These are phyloP conservation scores for Gopherus evgoodei DNA, from an alignment of 2,113 vertebrate species.

Conservation along the genomic window DNA sequence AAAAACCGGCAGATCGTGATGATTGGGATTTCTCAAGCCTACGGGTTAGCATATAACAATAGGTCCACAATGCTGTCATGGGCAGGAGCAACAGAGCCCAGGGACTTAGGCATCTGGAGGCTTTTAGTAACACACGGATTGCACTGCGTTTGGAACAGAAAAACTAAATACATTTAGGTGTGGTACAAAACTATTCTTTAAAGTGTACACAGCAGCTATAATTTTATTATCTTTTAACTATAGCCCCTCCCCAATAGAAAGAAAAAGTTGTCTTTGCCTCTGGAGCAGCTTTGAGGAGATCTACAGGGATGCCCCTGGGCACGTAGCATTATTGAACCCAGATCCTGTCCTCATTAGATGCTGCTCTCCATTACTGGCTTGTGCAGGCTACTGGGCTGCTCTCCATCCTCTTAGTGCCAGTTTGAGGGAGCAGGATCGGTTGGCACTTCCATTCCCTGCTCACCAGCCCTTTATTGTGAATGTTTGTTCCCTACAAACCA, in stretches of 20 bases:
- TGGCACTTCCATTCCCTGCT: not conserved
- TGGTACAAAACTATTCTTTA: not conserved
- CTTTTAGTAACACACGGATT: not conserved
- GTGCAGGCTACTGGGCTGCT: accelerated
- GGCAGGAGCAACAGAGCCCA: not conserved
- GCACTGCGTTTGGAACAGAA: not conserved
- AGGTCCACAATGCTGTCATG: not conserved
- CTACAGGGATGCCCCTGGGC: not conserved
- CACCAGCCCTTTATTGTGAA: not conserved
- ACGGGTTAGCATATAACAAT: not conserved
- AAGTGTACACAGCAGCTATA: not conserved
- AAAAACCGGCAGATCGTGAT: not conserved
- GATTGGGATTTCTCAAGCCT: not conserved
- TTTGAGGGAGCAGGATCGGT: not conserved
- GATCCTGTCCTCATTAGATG: too few species aligned
- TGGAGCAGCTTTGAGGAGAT: not conserved
- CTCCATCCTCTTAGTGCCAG: accelerated
- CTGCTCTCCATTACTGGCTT: too few species aligned
- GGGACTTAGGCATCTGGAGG: not conserved
- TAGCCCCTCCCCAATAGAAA: not conserved
- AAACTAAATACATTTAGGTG: not conserved
- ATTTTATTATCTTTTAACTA: not conserved
- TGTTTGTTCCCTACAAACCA: not conserved
- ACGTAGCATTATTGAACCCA: accelerated
- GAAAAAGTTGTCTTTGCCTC: not conserved